Evolutionary conservation across 2,113 vertebrate genomes (phyloP), one percentile per base, ranked within the genome.

Genomic region (Cisticola juncidis): DNA sequence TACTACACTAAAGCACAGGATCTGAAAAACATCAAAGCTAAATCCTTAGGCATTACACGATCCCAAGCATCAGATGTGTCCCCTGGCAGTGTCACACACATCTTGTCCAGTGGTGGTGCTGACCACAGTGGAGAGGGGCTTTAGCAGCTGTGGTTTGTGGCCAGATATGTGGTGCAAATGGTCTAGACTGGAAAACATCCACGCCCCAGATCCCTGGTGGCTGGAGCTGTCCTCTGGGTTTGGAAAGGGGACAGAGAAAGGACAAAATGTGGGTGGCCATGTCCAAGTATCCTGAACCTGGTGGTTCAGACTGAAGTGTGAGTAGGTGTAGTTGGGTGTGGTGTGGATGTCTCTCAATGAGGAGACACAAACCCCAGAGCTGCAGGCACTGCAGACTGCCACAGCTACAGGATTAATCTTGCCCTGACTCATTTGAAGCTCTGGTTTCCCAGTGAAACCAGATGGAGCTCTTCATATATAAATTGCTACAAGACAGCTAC

Each of bases 191-290:
- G 64, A 58, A 79, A 71, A 33, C 13, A 69, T 21, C 38, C 28
- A 9, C 0, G 0, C 18, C 77, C 12, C 31, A 53, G 19, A 17
- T 40, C 11, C 16, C 14, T 5, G 80, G 28, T 0, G 2, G 20
- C 29, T 9, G 24, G 40, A 44, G 16, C 2, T 79, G 18, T 35
- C 38, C 29, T 42, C 48, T 88, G 71, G 57, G 48, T 68, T 23
- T 31, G 20, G 14, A 48, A 72, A 68, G 14, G 24, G 45, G 24
- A n/a, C 21, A 9, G 64, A 10, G 57, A 45, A 47, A 42, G 10
- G 10, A 9, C 2, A 29, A 79, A 71, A 14, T 15, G 12, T 36
- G 35, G 13, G 3, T 50, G 23, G 48, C 44, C 8, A 4, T 14
- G 25, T 10, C 16, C 45, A 28, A 25, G 7, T 28, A 8, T 26